Percentiles rank a stretch among this genome's conserved stretches.
phyloP scores from a whole-genome alignment of 2,113 vertebrate genomes.

The Empidonax alnorum region DNA sequence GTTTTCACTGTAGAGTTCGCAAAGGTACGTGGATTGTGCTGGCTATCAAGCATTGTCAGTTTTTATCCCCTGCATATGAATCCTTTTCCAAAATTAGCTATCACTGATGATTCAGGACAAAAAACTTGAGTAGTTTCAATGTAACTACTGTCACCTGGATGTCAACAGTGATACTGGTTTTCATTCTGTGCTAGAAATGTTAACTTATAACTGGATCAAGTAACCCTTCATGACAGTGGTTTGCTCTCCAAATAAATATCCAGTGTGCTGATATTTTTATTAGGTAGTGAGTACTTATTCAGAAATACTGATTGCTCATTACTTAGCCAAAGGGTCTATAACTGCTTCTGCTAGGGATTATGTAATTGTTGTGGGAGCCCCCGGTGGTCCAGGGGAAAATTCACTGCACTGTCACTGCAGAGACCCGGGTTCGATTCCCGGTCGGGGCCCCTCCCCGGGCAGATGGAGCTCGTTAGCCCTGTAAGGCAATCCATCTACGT shows the following conservation, averaged over 20 bases:
- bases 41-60: background rate
- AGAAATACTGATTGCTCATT: constrained; percentile 14
- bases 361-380: background rate
- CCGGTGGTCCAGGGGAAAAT: too few relatives aligned
- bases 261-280: background rate
- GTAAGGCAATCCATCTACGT: too few relatives aligned
- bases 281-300: background rate
- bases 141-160: background rate
- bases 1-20: background rate
- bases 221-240: background rate
- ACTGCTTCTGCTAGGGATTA: background rate
- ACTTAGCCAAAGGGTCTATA: background rate
- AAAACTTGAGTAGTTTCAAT: background rate
- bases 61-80: background rate
- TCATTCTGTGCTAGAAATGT: background rate
- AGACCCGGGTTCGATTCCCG: too few relatives aligned
- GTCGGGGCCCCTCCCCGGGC: too few relatives aligned
- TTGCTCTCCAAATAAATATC: constrained; percentile 2
- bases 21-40: background rate
- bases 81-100: background rate
- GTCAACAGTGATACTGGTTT: background rate
- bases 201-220: background rate
- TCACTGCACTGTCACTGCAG: too few relatives aligned
- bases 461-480: too few relatives aligned
- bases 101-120: background rate